Evolutionary conservation across 1,140 invertebrate species (phyloP).

Genomic region (Eriosoma lanigerum): DNA sequence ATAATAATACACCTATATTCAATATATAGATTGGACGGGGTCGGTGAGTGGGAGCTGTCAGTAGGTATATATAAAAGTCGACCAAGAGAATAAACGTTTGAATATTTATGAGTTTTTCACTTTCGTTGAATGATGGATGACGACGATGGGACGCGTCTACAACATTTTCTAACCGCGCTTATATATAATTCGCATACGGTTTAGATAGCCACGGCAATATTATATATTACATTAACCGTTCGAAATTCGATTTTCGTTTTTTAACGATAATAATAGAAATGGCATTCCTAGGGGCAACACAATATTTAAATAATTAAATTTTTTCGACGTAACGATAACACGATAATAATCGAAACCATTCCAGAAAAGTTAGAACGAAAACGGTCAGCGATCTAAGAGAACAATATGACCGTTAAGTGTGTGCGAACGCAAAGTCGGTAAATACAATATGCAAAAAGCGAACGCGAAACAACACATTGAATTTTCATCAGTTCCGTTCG

Average conservation of each 20-base stretch:
- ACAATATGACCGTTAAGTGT: constrained; percentile 24
- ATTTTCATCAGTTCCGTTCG: constrained; percentile 29
- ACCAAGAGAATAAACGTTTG: constrained; percentile 30
- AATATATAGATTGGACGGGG: background rate
- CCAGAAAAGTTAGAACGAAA: background rate
- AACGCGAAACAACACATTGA: constrained; percentile 22
- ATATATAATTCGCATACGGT: too few relatives aligned
- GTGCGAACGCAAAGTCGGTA: constrained; percentile 16
- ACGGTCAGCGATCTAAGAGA: background rate
- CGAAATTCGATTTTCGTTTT: too few relatives aligned
- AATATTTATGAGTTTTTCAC: constrained; percentile 44
- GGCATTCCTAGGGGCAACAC: too few relatives aligned
- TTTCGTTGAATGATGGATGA: constrained; percentile 46
- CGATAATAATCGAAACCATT: too few relatives aligned
- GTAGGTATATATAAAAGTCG: constrained; percentile 36
- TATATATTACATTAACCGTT: too few relatives aligned
- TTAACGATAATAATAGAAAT: too few relatives aligned
- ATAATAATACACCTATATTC: background rate
- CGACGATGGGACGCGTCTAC: background rate
- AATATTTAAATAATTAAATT: too few relatives aligned
- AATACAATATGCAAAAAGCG: constrained; percentile 23
- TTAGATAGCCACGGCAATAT: too few relatives aligned
- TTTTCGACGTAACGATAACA: too few relatives aligned
- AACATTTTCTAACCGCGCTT: background rate
- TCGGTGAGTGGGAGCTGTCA: constrained; percentile 11